A percentile compares a stretch with the other conserved stretches of the same genome.
Evolutionary conservation across 1,140 invertebrate genomes (phyloP).

Genomic region (Myzus persicae): DNA sequence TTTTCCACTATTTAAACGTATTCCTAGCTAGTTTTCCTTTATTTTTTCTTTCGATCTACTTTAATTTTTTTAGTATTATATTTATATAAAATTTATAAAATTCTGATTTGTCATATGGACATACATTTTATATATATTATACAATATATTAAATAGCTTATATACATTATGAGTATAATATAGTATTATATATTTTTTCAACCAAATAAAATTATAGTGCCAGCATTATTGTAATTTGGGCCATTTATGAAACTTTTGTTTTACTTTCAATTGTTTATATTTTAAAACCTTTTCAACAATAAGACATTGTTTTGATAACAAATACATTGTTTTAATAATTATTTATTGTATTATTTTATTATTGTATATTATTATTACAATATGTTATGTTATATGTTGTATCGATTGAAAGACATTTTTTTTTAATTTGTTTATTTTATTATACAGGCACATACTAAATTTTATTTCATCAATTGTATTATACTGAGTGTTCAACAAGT

Average conservation of each 20-base stretch:
- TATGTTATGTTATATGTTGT: neutral
- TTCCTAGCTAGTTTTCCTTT: slow-evolving; percentile 4
- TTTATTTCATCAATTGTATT: slow-evolving; percentile 15
- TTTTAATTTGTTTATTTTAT: neutral
- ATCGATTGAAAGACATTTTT: slow-evolving; percentile 12
- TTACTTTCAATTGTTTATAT: slow-evolving; percentile 29
- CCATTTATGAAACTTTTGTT: slow-evolving; percentile 14
- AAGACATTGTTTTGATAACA: neutral
- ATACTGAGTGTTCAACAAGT: neutral
- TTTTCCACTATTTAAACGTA: neutral
- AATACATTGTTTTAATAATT: slow-evolving; percentile 1
- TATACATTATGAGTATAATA: neutral
- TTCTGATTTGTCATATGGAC: neutral
- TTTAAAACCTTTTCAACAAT: neutral
- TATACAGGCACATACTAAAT: neutral
- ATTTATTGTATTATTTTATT: neutral
- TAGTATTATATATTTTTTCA: neutral
- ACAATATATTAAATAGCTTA: neutral
- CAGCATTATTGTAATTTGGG: slow-evolving; percentile 33
- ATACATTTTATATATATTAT: neutral
- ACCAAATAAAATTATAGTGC: slow-evolving; percentile 34
- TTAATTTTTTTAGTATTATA: neutral
- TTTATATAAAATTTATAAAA: neutral
- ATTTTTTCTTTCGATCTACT: neutral
- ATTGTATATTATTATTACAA: neutral